phyloP scores from a whole-genome alignment of 2,888 invertebrate genomes.

The Smittia sp. region DNA sequence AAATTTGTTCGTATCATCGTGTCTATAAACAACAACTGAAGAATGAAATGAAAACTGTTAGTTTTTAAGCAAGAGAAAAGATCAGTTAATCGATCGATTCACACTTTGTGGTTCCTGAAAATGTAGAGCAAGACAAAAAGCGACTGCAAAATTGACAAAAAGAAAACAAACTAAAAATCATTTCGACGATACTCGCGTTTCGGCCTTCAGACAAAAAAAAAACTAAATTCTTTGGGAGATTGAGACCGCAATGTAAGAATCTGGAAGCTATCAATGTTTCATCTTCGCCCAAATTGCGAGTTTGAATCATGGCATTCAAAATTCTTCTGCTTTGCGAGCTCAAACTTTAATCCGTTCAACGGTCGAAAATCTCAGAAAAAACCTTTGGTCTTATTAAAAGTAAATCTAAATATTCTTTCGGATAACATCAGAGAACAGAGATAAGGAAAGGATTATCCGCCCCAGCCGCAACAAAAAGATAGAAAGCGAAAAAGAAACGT shows the following conservation, averaged over 20 bases:
- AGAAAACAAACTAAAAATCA: conserved; percentile 46
- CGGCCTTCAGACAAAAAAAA: conserved; percentile 57
- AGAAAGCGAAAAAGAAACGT: conserved; percentile 27
- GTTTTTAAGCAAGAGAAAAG: conserved; percentile 39
- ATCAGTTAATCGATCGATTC: neutral
- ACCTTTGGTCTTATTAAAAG: neutral
- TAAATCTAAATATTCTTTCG: neutral
- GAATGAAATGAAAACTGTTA: conserved; percentile 34
- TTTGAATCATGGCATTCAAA: neutral
- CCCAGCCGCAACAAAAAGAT: conserved; percentile 31
- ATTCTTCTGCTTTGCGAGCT: neutral
- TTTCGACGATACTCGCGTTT: conserved; percentile 67
- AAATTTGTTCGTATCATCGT: conserved; percentile 48
- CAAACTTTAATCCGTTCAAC: neutral
- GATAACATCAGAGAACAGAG: conserved; percentile 23
- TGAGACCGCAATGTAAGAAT: neutral
- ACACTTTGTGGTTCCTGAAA: conserved; percentile 42
- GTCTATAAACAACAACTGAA: conserved; percentile 17
- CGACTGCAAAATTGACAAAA: conserved; percentile 43
- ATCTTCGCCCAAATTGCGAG: neutral
- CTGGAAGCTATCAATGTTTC: neutral
- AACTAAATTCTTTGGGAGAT: neutral
- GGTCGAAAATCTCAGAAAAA: conserved; percentile 12
- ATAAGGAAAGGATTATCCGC: conserved; percentile 24
- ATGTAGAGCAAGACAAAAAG: conserved; percentile 43